phyloP scores from a whole-genome alignment of 2,797 vertebrate species.

The Tenualosa ilisha region DNA sequence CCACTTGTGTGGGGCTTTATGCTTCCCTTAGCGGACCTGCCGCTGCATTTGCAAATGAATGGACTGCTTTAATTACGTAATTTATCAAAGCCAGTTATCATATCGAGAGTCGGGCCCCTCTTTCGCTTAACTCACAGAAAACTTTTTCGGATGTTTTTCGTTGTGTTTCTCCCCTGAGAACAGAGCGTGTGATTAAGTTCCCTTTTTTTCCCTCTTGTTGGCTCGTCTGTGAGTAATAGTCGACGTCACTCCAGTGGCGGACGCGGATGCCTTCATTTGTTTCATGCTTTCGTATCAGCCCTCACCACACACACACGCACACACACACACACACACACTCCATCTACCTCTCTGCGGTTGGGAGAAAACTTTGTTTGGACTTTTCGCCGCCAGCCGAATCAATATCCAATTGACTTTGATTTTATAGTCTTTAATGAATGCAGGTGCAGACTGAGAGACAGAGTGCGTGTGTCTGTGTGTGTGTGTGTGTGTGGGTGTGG shows the following conservation, averaged over 20 bases:
- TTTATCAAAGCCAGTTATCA: neutral
- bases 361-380: constrained; percentile 54
- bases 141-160: neutral
- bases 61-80: neutral
- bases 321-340: constrained; percentile 14
- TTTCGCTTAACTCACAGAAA: neutral
- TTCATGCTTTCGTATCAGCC: neutral
- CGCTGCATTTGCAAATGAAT: neutral
- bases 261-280: neutral
- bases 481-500: too few species aligned
- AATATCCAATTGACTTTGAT: constrained; percentile 61
- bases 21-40: too few species aligned
- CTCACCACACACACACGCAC: neutral
- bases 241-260: neutral
- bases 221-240: neutral
- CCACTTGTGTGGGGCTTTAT: neutral
- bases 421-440: constrained; percentile 51
- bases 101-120: neutral
- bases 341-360: neutral
- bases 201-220: neutral
- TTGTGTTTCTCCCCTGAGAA: neutral
- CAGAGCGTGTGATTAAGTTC: neutral
- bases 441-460: neutral
- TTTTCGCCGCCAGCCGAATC: constrained; percentile 58
- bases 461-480: too few species aligned